Evolutionary conservation across 2,888 invertebrate species (phyloP), one percentile per base, ranked within the genome.

Genomic region (Campoplex capitator): DNA sequence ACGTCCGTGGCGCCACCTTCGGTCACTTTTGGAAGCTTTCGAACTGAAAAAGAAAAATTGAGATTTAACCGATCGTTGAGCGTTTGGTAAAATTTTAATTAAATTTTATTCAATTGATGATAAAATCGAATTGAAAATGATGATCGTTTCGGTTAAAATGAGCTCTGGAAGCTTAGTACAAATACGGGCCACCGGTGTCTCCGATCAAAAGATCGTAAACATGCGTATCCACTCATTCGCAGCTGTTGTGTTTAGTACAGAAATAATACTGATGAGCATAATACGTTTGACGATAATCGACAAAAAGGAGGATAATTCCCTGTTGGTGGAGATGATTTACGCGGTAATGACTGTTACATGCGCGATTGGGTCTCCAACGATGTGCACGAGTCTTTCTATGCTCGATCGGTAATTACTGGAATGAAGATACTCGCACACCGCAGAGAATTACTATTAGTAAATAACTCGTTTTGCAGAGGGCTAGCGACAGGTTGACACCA

Each of bases 401-500:
- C 56, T 68, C 56, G 32, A 54, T 51, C 51, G 78, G 78, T 78
- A 56, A 78, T 78, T 78, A 78, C 42, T 42, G 42, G 42, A 28
- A 54, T 68, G 78, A 28, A 77, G 68, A 68, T 54, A 78, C 77
- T 78, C 38, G 42, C 78, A 42, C 68, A 38, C 28, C 23, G 35
- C 54, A 16, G 28, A 48, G 18, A 16, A 51, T 73, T 51, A 54
- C n/a, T 73, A 54, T 54, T 51, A 42, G 78, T 78, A 78, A 78
- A 78, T 78, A 78, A 70, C 68, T 42, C 78, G 78, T 68, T 45
- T 76, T 56, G 54, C 68, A 11, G 67, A 45, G 56, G 42, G 54
- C 42, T 68, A 8, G 68, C 54, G 68, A 78, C 67, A 48, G 77
- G 77, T 78, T 78, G 77, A 78, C 77, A 78, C 77, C 48, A 45